Conservation (phyloP, 2,797 vertebrate genomes). For the Pygocentrus nattereri region DNA sequence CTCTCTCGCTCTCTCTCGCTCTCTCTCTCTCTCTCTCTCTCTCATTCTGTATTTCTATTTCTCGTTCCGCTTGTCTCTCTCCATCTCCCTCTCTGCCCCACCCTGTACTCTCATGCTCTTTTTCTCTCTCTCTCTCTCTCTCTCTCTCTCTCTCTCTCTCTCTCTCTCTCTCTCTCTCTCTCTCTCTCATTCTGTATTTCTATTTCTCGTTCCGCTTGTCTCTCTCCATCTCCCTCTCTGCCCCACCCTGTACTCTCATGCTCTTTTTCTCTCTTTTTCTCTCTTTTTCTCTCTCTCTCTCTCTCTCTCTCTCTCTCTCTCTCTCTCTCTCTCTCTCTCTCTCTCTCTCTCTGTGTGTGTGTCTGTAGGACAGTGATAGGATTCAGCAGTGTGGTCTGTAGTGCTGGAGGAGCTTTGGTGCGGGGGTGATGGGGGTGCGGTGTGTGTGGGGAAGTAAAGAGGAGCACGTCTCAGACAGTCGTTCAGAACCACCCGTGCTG, state of each 20-base stretch:
- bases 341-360: background rate
- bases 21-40: background rate
- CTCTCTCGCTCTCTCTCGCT: background rate
- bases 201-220: too few relatives aligned
- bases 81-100: too few relatives aligned
- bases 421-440: background rate
- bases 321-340: background rate
- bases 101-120: too few relatives aligned
- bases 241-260: too few relatives aligned
- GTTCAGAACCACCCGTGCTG: background rate
- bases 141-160: too few relatives aligned
- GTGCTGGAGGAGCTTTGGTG: constrained; percentile 10
- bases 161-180: too few relatives aligned
- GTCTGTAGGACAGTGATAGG: constrained; percentile 25
- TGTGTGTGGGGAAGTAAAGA: background rate
- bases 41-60: too few relatives aligned
- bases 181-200: too few relatives aligned
- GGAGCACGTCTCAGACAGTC: background rate
- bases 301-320: background rate
- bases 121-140: too few relatives aligned
- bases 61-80: too few relatives aligned
- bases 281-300: background rate
- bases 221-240: too few relatives aligned
- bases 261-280: background rate
- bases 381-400: background rate